Conservation (phyloP, 2,797 vertebrate genomes). For the Graptemys geographica region DNA sequence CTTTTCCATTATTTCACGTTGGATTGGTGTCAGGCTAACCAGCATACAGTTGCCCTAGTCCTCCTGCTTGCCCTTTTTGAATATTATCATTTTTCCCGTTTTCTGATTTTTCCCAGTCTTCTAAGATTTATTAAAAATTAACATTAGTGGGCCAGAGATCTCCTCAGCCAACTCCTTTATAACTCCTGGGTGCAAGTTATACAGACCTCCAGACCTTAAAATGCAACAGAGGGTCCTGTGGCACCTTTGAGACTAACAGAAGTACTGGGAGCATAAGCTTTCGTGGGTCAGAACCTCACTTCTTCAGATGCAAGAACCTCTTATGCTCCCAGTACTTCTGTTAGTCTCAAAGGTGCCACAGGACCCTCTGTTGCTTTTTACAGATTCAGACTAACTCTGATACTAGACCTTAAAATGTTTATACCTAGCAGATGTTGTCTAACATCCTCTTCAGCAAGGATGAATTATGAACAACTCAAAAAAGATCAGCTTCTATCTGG, state of each 20-base stretch:
- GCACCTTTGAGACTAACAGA: too few relatives aligned
- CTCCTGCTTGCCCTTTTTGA: not conserved
- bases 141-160: not conserved
- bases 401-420: not conserved
- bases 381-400: too few relatives aligned
- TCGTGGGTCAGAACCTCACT: too few relatives aligned
- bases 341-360: too few relatives aligned
- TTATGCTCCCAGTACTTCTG: too few relatives aligned
- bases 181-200: not conserved
- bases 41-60: not conserved
- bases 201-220: not conserved
- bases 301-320: too few relatives aligned
- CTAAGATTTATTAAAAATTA: not conserved
- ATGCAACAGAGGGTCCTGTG: too few relatives aligned
- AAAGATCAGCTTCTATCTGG: too few relatives aligned
- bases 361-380: too few relatives aligned
- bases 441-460: not conserved
- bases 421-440: not conserved
- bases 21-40: not conserved
- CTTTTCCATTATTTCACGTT: not conserved
- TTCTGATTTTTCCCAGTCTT: not conserved
- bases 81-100: not conserved
- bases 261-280: too few relatives aligned
- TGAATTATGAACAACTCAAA: not conserved
- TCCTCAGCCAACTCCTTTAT: not conserved